Percentiles rank a stretch among this genome's conserved stretches.
phyloP scores from a whole-genome alignment of 2,888 invertebrate genomes.

The Troilus luridus region DNA sequence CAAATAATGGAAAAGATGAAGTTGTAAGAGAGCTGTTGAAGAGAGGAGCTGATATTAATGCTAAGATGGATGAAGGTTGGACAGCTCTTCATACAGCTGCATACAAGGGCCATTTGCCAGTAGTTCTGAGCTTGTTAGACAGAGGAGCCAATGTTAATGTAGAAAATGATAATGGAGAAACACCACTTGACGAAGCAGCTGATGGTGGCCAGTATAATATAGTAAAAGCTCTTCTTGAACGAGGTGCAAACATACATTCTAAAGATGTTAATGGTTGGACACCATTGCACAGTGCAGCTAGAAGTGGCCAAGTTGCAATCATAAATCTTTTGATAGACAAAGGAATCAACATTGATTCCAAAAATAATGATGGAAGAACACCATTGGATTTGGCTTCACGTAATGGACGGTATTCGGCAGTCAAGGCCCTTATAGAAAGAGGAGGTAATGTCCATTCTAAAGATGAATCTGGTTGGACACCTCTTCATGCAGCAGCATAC shows the following conservation, averaged over 20 bases:
- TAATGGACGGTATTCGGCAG: background rate
- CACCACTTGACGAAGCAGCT: constrained; percentile 23
- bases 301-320: constrained; percentile 28
- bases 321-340: constrained; percentile 22
- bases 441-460: constrained; percentile 5
- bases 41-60: constrained; percentile 41
- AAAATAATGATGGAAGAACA: background rate
- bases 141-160: constrained; percentile 11
- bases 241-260: background rate
- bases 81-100: constrained; percentile 46
- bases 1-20: constrained; percentile 26
- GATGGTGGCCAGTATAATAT: constrained; percentile 5
- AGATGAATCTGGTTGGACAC: constrained; percentile 15
- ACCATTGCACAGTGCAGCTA: constrained; percentile 35
- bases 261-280: constrained; percentile 35
- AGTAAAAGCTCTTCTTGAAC: constrained; percentile 15
- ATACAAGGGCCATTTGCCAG: constrained; percentile 29
- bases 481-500: constrained; percentile 28
- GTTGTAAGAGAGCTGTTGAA: background rate
- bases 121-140: background rate
- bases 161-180: constrained; percentile 27
- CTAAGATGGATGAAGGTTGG: constrained; percentile 26
- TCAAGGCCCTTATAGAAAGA: constrained; percentile 13
- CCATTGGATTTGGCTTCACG: constrained; percentile 16
- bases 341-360: constrained; percentile 22